Evolutionary conservation across 2,797 vertebrate genomes (phyloP).

Genomic region (Apodemus agrarius): DNA sequence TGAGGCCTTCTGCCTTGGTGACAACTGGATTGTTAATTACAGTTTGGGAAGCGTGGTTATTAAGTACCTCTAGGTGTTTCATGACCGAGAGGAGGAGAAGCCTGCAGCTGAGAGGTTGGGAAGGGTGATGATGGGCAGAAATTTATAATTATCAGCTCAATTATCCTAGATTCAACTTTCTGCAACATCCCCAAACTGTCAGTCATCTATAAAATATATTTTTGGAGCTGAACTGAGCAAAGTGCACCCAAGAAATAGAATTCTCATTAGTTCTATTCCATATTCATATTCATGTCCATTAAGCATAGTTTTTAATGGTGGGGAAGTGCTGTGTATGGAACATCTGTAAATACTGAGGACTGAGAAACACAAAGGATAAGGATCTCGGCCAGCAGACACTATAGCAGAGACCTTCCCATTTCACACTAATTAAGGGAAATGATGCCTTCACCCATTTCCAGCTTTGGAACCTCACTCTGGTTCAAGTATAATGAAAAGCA

Average conservation of each 20-base stretch:
- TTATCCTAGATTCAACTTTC: slow-evolving; percentile 16
- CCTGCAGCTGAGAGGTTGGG: neutral
- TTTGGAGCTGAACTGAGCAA: slow-evolving; percentile 48
- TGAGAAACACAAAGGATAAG: neutral
- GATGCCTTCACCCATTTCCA: neutral
- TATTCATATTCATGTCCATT: neutral
- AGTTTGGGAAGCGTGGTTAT: neutral
- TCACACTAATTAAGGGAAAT: neutral
- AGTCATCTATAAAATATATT: neutral
- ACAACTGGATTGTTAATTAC: neutral
- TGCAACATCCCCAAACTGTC: neutral
- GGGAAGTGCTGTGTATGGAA: neutral
- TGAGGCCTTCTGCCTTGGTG: neutral
- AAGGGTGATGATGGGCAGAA: neutral
- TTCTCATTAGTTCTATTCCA: slow-evolving; percentile 1
- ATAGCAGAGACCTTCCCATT: neutral
- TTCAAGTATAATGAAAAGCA: neutral
- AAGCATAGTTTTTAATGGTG: slow-evolving; percentile 22
- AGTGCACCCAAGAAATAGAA: slow-evolving; percentile 32
- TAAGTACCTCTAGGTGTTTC: neutral
- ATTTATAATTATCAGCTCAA: slow-evolving; percentile 13
- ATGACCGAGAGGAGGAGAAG: neutral
- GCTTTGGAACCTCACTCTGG: neutral
- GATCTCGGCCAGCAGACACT: neutral
- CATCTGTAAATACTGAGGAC: neutral